phyloP scores from a whole-genome alignment of 2,113 vertebrate genomes.

The Tragelaphus imberbis region DNA sequence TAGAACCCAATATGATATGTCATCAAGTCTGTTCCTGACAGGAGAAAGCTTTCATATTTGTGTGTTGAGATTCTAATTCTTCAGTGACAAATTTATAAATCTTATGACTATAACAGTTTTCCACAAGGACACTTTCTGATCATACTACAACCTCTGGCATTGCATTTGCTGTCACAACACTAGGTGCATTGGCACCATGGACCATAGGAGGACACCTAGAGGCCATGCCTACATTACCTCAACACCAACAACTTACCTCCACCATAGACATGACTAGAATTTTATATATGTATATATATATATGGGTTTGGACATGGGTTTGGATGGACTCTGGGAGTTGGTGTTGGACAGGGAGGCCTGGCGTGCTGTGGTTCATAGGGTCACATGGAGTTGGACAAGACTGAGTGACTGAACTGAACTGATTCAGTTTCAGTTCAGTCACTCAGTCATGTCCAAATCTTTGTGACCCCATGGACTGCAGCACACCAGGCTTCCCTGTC shows the following conservation, averaged over 20 bases:
- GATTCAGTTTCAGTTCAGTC: not conserved
- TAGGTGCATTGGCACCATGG: too few species aligned
- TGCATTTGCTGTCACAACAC: not conserved
- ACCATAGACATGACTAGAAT: not conserved
- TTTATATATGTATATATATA: not conserved
- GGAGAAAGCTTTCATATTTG: not conserved
- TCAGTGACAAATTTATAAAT: not conserved
- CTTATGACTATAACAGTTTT: not conserved
- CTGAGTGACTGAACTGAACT: too few species aligned
- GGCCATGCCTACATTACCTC: too few species aligned
- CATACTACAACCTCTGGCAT: not conserved
- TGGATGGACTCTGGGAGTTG: too few species aligned
- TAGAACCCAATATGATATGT: not conserved
- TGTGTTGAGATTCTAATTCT: not conserved
- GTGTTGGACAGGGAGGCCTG: too few species aligned
- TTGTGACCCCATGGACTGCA: not conserved
- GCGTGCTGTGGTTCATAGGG: too few species aligned
- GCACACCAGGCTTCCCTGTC: not conserved
- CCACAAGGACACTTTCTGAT: not conserved
- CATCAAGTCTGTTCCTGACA: not conserved
- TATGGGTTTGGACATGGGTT: too few species aligned
- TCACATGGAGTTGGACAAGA: too few species aligned
- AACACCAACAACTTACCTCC: not conserved
- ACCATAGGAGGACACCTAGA: fast-evolving
- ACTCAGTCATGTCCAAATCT: not conserved